A percentile compares a stretch with the other conserved stretches of the same genome.
phyloP scores from a whole-genome alignment of 2,797 vertebrate species.

The Gymnoscopelus microlampas region DNA sequence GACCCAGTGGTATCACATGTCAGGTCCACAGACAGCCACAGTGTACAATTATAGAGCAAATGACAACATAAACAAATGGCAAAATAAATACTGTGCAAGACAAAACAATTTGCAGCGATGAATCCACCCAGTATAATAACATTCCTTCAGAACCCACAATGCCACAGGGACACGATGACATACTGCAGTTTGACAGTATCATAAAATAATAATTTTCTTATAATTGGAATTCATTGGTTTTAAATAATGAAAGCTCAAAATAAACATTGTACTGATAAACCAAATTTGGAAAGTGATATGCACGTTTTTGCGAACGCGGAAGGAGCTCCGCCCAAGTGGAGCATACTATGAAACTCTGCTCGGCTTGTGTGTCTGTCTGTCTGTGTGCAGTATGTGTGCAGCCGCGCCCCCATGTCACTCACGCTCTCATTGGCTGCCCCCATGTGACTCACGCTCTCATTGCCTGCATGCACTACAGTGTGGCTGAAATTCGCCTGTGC shows the following conservation, averaged over 20 bases:
- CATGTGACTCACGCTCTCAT: too few species aligned
- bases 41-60: not conserved
- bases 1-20: too few species aligned
- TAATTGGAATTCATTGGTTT: slow-evolving; percentile 30
- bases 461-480: too few species aligned
- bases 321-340: too few species aligned
- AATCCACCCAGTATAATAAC: slow-evolving; percentile 3
- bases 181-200: slow-evolving; percentile 20
- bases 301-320: too few species aligned
- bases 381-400: too few species aligned
- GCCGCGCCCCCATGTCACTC: too few species aligned
- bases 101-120: not conserved
- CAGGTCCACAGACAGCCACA: not conserved
- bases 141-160: not conserved
- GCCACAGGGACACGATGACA: not conserved
- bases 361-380: too few species aligned
- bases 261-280: slow-evolving; percentile 19
- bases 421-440: too few species aligned
- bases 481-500: too few species aligned
- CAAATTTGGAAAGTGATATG: slow-evolving; percentile 1
- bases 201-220: slow-evolving; percentile 19
- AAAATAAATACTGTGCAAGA: not conserved
- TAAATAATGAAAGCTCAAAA: slow-evolving; percentile 33
- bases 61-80: slow-evolving; percentile 7
- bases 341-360: too few species aligned